These are phyloP conservation scores for Cyclophora albipunctata DNA, from an alignment of 2,888 invertebrate genomes.

Conservation along the genomic window DNA sequence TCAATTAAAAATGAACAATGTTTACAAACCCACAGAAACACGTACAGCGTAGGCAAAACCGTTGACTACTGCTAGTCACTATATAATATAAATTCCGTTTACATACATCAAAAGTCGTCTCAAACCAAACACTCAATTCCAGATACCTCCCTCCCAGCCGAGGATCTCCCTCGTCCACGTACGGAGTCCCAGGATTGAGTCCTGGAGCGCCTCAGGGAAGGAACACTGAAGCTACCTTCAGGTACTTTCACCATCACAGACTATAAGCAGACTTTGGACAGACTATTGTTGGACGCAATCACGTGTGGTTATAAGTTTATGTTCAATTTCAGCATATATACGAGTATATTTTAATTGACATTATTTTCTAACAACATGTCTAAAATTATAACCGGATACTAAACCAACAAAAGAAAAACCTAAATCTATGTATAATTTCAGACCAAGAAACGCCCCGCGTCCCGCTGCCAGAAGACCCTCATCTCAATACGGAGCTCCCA, in stretches of 20 bases:
- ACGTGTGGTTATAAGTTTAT: neutral
- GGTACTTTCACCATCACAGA: constrained; percentile 25
- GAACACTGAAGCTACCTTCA: constrained; percentile 47
- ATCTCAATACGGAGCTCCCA: constrained; percentile 12
- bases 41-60: too few relatives aligned
- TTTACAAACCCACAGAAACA: too few relatives aligned
- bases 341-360: neutral
- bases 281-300: neutral
- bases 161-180: constrained; percentile 47
- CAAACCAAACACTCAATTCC: constrained; percentile 4
- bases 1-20: too few relatives aligned
- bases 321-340: neutral
- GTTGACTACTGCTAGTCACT: too few relatives aligned
- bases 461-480: constrained; percentile 16
- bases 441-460: constrained; percentile 5
- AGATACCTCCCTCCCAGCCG: constrained; percentile 56
- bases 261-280: neutral
- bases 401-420: neutral
- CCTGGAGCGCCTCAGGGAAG: constrained; percentile 14
- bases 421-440: constrained; percentile 7
- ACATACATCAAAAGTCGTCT: too few relatives aligned
- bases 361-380: constrained; percentile 38
- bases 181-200: constrained; percentile 38
- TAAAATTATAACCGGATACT: constrained; percentile 23
- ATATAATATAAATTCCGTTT: too few relatives aligned